Conservation (phyloP, 2,113 vertebrate genomes). For the Fregata magnificens region DNA sequence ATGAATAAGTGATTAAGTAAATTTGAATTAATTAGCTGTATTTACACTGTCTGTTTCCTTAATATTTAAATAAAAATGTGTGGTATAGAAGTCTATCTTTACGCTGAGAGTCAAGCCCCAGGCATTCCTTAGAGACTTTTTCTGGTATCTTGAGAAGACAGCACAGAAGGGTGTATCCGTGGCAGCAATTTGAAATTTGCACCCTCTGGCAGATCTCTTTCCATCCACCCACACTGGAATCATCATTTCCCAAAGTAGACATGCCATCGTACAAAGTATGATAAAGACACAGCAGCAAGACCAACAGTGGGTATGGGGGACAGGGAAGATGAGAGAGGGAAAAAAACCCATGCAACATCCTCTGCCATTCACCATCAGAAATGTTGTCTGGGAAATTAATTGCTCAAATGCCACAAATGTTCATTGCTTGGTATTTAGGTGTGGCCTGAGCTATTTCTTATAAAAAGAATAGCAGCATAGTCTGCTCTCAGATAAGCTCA, state of each 20-base stretch:
- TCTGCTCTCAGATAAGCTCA: neutral
- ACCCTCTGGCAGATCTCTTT: conserved; percentile 49
- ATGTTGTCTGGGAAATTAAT: conserved; percentile 17
- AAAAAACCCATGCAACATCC: neutral
- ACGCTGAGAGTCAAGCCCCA: neutral
- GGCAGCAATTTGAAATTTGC: conserved; percentile 55
- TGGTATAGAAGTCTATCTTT: conserved; percentile 12
- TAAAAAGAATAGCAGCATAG: neutral
- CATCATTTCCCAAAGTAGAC: conserved; percentile 49
- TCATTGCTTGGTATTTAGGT: conserved; percentile 35
- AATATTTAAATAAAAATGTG: neutral
- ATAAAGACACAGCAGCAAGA: neutral
- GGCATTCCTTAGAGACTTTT: conserved; percentile 49
- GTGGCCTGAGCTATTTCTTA: conserved; percentile 32
- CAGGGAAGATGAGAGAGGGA: neutral
- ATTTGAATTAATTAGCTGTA: conserved; percentile 30
- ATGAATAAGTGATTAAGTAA: neutral
- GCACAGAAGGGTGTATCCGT: conserved; percentile 39
- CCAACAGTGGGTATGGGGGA: neutral
- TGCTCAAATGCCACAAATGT: conserved; percentile 33
- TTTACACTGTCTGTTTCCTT: neutral
- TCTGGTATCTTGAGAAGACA: conserved; percentile 48
- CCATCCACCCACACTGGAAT: conserved; percentile 45
- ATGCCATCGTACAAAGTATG: neutral
- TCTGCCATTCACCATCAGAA: conserved; percentile 15